Evolutionary conservation across 37 sponge, comb jelly and placozoan species (phyloP).

Genomic region (Cliona cf. orientalis): DNA sequence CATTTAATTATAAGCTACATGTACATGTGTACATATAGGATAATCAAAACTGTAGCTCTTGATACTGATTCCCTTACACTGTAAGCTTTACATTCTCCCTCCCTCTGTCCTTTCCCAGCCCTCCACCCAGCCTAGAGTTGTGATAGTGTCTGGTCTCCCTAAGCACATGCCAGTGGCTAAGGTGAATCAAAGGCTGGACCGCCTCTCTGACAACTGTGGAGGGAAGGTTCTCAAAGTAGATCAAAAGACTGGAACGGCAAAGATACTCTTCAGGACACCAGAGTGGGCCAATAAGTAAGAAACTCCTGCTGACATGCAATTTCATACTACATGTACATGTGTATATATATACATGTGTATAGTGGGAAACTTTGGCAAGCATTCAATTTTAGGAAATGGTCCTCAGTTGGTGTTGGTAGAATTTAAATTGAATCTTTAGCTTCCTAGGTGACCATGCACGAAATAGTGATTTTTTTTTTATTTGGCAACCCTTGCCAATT

Average conservation of each 20-base stretch:
- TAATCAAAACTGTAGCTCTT: not conserved
- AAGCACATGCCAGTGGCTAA: not conserved
- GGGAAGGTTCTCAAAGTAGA: constrained; percentile 72
- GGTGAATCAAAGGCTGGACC: constrained; percentile 48
- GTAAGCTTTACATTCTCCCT: too few relatives aligned
- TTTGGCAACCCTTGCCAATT: too few relatives aligned
- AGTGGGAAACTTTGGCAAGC: not conserved
- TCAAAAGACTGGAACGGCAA: constrained; percentile 32
- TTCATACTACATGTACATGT: not conserved
- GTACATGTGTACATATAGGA: not conserved
- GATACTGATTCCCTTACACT: too few relatives aligned
- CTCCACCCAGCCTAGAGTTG: not conserved
- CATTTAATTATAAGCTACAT: too few relatives aligned
- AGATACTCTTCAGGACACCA: constrained; percentile 57
- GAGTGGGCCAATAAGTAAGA: constrained; percentile 77
- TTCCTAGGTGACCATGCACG: not conserved
- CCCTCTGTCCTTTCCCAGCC: not conserved
- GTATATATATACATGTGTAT: not conserved
- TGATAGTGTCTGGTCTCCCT: constrained; percentile 45
- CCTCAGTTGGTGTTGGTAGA: not conserved
- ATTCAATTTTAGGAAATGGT: not conserved
- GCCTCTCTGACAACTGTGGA: constrained; percentile 86
- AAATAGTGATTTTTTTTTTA: too few relatives aligned
- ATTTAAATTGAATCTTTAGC: not conserved
- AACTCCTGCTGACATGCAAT: not conserved